Conservation (phyloP, 1,140 invertebrate species). For the Galleria mellonella region DNA sequence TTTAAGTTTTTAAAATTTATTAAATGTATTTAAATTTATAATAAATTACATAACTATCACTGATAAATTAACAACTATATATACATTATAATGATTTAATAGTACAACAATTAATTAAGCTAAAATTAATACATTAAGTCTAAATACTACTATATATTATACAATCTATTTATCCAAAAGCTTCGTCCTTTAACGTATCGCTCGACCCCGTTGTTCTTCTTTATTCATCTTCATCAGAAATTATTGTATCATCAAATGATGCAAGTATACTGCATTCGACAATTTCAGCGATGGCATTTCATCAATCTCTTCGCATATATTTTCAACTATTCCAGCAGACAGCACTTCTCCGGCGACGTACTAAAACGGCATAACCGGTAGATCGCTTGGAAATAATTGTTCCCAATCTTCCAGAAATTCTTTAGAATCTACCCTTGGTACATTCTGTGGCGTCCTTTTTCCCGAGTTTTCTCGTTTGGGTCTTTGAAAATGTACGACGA, state of each 20-base stretch:
- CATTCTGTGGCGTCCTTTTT: conserved; percentile 32
- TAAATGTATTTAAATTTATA: too few species aligned
- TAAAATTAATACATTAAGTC: too few species aligned
- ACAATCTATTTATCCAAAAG: conserved; percentile 46
- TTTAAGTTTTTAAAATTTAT: too few species aligned
- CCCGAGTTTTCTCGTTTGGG: conserved; percentile 35
- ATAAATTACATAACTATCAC: too few species aligned
- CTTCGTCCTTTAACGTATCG: conserved; percentile 27
- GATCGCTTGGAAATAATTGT: background rate
- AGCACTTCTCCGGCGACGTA: conserved; percentile 44
- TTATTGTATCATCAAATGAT: conserved; percentile 49
- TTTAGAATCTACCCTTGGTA: conserved; percentile 37
- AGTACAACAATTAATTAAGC: too few species aligned
- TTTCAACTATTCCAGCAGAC: conserved; percentile 47
- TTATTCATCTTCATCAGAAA: conserved; percentile 15
- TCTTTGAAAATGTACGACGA: conserved; percentile 51
- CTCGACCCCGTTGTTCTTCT: too few species aligned
- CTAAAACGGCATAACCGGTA: conserved; percentile 24
- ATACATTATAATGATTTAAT: too few species aligned
- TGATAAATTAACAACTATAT: too few species aligned
- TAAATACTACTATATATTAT: too few species aligned
- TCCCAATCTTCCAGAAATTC: conserved; percentile 40
- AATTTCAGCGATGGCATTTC: conserved; percentile 32
- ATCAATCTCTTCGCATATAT: conserved; percentile 52
- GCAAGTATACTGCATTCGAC: conserved; percentile 52